These are phyloP conservation scores for Pseudomyrmex cubaensis DNA, from an alignment of 1,140 invertebrate species.

Conservation along the genomic window DNA sequence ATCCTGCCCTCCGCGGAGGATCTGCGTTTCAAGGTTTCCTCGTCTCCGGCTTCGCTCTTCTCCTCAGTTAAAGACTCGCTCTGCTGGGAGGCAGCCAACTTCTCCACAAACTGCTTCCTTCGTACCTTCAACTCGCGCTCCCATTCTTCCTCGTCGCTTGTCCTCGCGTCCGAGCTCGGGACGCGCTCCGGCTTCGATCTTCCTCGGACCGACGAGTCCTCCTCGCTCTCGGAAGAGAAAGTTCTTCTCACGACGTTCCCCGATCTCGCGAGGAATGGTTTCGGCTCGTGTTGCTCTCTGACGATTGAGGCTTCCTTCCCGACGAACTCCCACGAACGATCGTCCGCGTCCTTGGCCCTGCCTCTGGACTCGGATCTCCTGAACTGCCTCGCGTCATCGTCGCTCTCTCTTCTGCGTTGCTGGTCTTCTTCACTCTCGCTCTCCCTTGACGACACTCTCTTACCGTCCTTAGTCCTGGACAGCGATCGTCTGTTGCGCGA, in stretches of 20 bases:
- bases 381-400: conserved; percentile 31
- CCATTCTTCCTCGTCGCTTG: conserved; percentile 83
- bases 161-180: conserved; percentile 63
- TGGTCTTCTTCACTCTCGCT: conserved; percentile 60
- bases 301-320: conserved; percentile 68
- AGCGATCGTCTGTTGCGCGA: conserved; percentile 71
- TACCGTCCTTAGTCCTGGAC: conserved; percentile 64
- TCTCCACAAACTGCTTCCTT: conserved; percentile 73
- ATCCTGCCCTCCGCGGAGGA: conserved; percentile 83
- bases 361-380: conserved; percentile 69
- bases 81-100: conserved; percentile 66
- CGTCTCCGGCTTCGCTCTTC: conserved; percentile 69
- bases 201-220: conserved; percentile 62
- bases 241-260: conserved; percentile 64
- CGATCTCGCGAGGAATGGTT: conserved; percentile 62
- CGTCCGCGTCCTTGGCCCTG: conserved; percentile 70
- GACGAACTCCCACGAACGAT: conserved; percentile 76
- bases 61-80: conserved; percentile 46
- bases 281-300: conserved; percentile 67
- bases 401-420: conserved; percentile 54
- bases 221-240: conserved; percentile 79
- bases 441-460: conserved; percentile 22
- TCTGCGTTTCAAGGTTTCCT: conserved; percentile 75
- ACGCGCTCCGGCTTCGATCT: conserved; percentile 33
- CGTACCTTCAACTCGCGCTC: conserved; percentile 79